Evolutionary conservation across 2,113 vertebrate species (phyloP), one percentile per base, ranked within the genome.

Genomic region (Carassius carassius): DNA sequence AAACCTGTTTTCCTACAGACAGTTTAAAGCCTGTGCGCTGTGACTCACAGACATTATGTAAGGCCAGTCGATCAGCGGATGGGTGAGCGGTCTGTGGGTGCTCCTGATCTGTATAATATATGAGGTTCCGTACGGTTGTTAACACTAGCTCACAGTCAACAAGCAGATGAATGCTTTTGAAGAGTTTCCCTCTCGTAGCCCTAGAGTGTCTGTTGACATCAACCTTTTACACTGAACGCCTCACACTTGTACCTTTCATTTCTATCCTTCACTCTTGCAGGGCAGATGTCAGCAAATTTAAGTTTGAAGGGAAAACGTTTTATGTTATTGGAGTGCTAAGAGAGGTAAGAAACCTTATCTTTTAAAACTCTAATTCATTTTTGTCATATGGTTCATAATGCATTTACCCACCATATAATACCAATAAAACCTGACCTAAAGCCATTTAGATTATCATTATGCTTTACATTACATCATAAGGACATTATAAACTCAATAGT

Each of bases 221-320:
- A 74, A 16, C 12, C n/a, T 49, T 25, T 25, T 47, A 13, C 41
- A 25, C 0, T 3, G n/a, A 74, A 74, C 2, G 13, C n/a, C 1
- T 25, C 5, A 49, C 21, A 47, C 21, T 49, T 23, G 41, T 49
- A 49, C 49, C 21, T 54, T 54, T 54, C 1, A 21, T 25, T 54
- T 49, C 35, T n/a, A 49, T 84, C 16, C 73, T n/a, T 81, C 73
- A 47, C 51, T 86, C n/a, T 92, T 93, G 70, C 91, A 99, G 98
- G 98, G 90, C 91, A 65, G 98, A 99, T 91, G 97, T 99, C 89
- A 98, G 95, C 94, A 99, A 98, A 91, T 93, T 99, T 92, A 99
- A 98, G 93, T 99, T 97, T 89, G 98, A 99, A 93, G 98, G 98
- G 84, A 99, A 99, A 95, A 99, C 97, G 4, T 99, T 99, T 94